Base-by-base conservation (phyloP, 37 sponge, comb jelly and placozoan species). In the Spongilla lacustris region DNA sequence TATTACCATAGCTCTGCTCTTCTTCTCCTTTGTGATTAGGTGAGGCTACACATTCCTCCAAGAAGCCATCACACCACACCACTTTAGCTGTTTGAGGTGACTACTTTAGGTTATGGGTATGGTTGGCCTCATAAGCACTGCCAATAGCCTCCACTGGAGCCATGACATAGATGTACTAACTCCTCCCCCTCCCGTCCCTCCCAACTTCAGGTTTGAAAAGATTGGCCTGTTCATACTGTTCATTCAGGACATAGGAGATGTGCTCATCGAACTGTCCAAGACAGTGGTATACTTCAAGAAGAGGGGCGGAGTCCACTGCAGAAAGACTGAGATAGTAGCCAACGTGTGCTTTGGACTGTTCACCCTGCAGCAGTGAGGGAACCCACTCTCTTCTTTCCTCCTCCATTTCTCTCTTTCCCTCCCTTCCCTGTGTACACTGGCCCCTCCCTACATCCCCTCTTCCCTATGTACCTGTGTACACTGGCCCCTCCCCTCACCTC, bases 221-320 rank as follows among this genome's bases (percentile, higher is more conserved):
- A 71, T 89, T 78, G 90, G 85, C 9, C n/a, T 85, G 5, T 31
- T 89, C 11, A 74, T 89, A 2, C 19, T 89, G 24, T 89, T 89
- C 81, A 27, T 85, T 10, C 83, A 84, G 27, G 90, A 89, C 76
- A 89, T 89, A 32, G 80, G 85, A 9, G 90, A 89, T 84, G 73
- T 89, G n/a, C 25, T 79, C 23, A 70, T 89, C 28, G 90, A 89
- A 36, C 68, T 89, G 22, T 58, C 81, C 67, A 89, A 89, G 76
- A 73, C 68, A 6, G 36, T 31, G 21, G 80, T 80, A 0, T 89
- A 89, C 76, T 50, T 84, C 74, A 74, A 50, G 29, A 33, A 73
- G 21, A 48, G 33, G 6, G 81, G 75, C 4, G 85, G 80, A 23
- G 68, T 79, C 46, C 46, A 74, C 25, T 28, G 73, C n/a, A n/a